phyloP scores from a whole-genome alignment of 2,797 vertebrate species.

The Cossypha polioptera region DNA sequence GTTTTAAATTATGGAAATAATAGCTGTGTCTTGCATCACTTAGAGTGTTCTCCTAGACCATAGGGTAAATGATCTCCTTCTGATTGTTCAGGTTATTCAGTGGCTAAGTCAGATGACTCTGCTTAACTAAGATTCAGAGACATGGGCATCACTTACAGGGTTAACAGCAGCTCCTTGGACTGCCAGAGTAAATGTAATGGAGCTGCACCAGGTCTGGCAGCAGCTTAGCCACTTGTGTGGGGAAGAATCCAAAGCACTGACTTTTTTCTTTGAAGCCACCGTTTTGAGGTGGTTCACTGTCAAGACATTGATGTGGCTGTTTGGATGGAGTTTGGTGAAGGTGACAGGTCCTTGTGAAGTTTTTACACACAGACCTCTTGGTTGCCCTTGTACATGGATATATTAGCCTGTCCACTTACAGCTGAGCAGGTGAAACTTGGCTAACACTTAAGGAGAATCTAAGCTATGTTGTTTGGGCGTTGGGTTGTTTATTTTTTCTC shows the following conservation, averaged over 20 bases:
- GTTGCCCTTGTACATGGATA: background rate
- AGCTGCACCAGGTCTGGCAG: background rate
- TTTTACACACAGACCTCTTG: background rate
- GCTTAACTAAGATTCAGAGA: background rate
- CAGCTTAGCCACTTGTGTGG: background rate
- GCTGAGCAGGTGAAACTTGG: background rate
- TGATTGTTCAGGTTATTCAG: background rate
- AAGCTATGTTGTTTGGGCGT: background rate
- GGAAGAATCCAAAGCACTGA: rapidly evolving
- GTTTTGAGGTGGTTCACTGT: background rate
- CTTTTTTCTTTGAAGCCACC: background rate
- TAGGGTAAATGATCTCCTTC: background rate
- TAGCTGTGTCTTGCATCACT: background rate
- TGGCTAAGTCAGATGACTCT: background rate
- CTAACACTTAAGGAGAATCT: background rate
- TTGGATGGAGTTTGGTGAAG: background rate
- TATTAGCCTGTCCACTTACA: background rate
- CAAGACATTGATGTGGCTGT: background rate
- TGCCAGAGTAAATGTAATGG: background rate
- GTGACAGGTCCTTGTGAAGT: background rate
- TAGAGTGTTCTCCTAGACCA: background rate
- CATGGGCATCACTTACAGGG: background rate
- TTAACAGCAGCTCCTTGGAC: background rate
- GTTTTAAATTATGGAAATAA: background rate
- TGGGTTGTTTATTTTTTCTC: background rate